Evolutionary conservation across 2,888 invertebrate species (phyloP).

Genomic region (Oeneis ivallda): DNA sequence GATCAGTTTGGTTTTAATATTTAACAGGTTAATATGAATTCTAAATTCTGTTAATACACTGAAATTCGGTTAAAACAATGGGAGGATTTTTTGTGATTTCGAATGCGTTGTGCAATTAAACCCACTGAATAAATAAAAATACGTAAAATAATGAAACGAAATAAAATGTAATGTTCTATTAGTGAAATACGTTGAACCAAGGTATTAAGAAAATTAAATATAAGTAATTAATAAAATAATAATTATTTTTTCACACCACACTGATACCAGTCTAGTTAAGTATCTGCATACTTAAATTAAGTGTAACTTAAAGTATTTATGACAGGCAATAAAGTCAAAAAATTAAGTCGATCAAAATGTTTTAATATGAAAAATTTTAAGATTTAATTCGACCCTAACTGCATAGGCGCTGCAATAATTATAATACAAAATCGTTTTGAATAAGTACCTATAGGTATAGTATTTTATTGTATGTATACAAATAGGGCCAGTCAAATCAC

Average conservation of each 20-base stretch:
- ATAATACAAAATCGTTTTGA: background rate
- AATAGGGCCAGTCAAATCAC: conserved; percentile 57
- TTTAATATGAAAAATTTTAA: background rate
- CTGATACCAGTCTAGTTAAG: background rate
- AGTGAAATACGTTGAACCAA: background rate
- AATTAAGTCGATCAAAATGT: background rate
- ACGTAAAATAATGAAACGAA: conserved; percentile 8
- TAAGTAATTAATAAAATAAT: conserved; percentile 4
- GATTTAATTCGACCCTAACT: background rate
- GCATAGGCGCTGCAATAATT: background rate
- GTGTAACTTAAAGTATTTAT: background rate
- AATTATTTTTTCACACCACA: conserved; percentile 16
- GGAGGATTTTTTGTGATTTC: background rate
- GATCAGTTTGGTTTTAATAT: background rate
- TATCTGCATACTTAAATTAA: background rate
- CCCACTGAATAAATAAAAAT: background rate
- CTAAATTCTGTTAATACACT: too few species aligned
- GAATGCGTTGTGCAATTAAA: background rate
- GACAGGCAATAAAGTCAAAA: background rate
- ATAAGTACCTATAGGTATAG: background rate
- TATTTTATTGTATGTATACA: background rate
- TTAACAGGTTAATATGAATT: background rate
- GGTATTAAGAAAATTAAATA: background rate
- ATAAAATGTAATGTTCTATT: conserved; percentile 2
- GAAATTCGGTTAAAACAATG: background rate